A percentile compares a stretch with the other conserved stretches of the same genome.
Evolutionary conservation across 2,888 invertebrate species (phyloP).

Genomic region (Cheilosia vernalis): DNA sequence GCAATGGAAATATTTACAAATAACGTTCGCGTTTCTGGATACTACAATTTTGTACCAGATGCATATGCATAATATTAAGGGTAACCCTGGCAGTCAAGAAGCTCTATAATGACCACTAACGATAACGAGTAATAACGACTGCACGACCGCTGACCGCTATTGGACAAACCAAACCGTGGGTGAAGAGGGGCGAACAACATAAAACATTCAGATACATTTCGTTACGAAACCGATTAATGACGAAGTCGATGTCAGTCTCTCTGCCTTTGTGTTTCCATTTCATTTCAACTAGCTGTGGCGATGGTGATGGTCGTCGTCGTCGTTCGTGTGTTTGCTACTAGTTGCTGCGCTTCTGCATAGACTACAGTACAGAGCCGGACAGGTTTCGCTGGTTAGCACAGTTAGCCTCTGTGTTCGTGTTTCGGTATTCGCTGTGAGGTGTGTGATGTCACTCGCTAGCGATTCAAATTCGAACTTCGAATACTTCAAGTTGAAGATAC

Average conservation of each 20-base stretch:
- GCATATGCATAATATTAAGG: conserved; percentile 44
- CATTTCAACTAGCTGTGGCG: conserved; percentile 46
- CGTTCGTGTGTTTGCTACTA: conserved; percentile 41
- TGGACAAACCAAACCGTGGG: conserved; percentile 19
- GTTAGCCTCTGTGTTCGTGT: conserved; percentile 34
- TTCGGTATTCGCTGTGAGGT: conserved; percentile 38
- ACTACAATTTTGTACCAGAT: not conserved
- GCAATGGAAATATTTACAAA: too few relatives aligned
- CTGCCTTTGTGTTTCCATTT: conserved; percentile 64
- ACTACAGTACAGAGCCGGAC: conserved; percentile 11
- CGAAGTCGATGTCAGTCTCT: conserved; percentile 47
- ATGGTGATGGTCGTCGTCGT: conserved; percentile 10
- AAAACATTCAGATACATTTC: conserved; percentile 60
- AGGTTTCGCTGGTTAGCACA: conserved; percentile 64
- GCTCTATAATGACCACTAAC: conserved; percentile 53
- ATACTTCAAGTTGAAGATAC: conserved; percentile 42
- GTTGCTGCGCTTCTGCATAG: conserved; percentile 36
- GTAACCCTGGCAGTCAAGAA: conserved; percentile 68
- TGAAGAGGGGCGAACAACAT: conserved; percentile 45
- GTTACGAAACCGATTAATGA: conserved; percentile 71
- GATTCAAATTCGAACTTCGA: conserved; percentile 69
- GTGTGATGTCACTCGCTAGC: conserved; percentile 71
- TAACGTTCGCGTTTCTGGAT: too few relatives aligned
- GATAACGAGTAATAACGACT: conserved; percentile 11
- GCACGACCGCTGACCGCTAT: conserved; percentile 20